Evolutionary conservation across 2,113 vertebrate genomes (phyloP), one percentile per base, ranked within the genome.

Genomic region (Amphiprion ocellaris): DNA sequence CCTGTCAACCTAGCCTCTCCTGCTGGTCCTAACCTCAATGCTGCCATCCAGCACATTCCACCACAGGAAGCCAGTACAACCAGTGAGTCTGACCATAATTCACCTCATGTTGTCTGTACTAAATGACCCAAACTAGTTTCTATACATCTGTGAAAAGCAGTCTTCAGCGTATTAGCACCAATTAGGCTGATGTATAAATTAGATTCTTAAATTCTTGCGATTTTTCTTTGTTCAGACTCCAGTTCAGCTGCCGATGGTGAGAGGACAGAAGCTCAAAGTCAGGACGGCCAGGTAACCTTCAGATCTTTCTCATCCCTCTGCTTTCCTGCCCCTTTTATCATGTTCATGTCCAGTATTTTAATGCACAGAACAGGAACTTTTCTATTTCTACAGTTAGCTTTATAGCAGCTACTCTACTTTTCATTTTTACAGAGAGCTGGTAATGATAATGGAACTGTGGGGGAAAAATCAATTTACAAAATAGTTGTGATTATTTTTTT

Each of bases 161-260:
- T 44, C 14, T 15, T 44, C 3, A 52, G 49, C 1, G 16, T 10
- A 52, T 52, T 21, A 52, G n/a, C 17, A 9, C 49, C 49, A 21
- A 21, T 4, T 10, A 37, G 33, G 8, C 33, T 37, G 33, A 9
- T n/a, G 8, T n/a, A 7, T 19, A 17, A n/a, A 1, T 19, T 10
- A 33, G 7, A 4, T 16, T 28, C 28, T 30, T 16, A 4, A 21
- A 21, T 10, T 53, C 14, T 4, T 2, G 7, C 39, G 11, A 2
- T 39, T 10, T 56, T 4, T 14, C 4, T 37, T 28, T 62, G 24
- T 69, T 33, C 79, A 94, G 94, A 68, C 59, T 64, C 85, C 30
- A 54, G 59, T 28, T 77, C 79, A 59, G 67, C 79, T n/a, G 69
- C 53, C 33, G 71, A 64, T 3, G 49, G 26, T 4, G 83, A 81